Percentiles rank a stretch among this genome's conserved stretches.
phyloP scores from a whole-genome alignment of 1,140 invertebrate species.

The Orchestia grillus region DNA sequence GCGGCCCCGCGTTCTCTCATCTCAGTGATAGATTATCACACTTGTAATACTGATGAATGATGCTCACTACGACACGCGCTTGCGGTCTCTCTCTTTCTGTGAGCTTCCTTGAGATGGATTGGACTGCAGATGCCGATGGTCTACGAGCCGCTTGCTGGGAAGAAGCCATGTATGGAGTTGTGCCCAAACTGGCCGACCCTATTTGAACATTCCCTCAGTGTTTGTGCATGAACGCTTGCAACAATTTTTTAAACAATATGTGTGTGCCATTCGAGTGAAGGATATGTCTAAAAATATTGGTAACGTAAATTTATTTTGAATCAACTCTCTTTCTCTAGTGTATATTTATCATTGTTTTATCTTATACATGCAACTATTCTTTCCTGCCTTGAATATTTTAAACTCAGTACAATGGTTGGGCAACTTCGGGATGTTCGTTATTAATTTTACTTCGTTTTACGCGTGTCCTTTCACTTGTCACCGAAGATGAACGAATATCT shows the following conservation, averaged over 20 bases:
- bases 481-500: neutral
- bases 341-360: too few species aligned
- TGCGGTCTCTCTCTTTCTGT: slow-evolving; percentile 17
- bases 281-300: neutral
- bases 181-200: neutral
- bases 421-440: neutral
- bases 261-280: neutral
- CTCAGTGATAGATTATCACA: neutral
- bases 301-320: neutral
- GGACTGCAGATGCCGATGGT: neutral
- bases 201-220: neutral
- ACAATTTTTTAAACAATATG: neutral
- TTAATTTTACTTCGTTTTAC: neutral
- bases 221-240: neutral
- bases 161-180: neutral
- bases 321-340: neutral
- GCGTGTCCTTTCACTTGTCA: neutral
- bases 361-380: neutral
- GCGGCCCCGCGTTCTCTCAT: neutral
- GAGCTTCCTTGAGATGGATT: neutral
- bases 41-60: slow-evolving; percentile 49
- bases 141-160: neutral
- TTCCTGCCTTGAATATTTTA: neutral
- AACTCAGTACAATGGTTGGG: neutral
- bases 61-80: slow-evolving; percentile 3